Percentiles rank a stretch among this genome's conserved stretches.
Evolutionary conservation across 2,888 invertebrate species (phyloP).

Genomic region (Caenorhabditis becei): DNA sequence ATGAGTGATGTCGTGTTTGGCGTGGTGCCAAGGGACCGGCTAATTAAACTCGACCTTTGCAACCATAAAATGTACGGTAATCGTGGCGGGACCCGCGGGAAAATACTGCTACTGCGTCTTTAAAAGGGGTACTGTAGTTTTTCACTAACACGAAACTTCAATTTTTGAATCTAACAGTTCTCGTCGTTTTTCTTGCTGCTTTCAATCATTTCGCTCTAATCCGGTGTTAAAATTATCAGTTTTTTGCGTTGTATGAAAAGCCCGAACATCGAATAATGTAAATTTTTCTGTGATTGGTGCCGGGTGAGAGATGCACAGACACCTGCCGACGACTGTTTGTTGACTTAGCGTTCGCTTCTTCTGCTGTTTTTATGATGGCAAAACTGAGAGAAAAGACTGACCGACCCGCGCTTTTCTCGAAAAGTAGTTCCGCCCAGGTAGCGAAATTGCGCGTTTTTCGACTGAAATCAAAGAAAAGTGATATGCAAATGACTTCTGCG

Average conservation of each 20-base stretch:
- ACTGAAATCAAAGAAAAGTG: background rate
- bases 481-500: slow-evolving; percentile 43
- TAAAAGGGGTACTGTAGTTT: background rate
- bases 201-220: background rate
- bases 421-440: too few relatives aligned
- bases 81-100: background rate
- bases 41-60: slow-evolving; percentile 25
- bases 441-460: too few relatives aligned
- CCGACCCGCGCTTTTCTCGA: background rate
- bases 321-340: too few relatives aligned
- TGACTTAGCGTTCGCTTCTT: background rate
- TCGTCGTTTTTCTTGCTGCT: background rate
- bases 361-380: background rate
- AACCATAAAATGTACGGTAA: slow-evolving; percentile 14
- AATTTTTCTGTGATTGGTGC: too few relatives aligned
- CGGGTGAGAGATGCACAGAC: background rate
- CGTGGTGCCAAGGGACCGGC: slow-evolving; percentile 44
- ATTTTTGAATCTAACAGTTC: too few relatives aligned
- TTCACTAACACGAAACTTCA: too few relatives aligned
- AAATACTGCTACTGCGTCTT: background rate
- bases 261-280: too few relatives aligned
- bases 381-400: background rate
- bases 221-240: too few relatives aligned
- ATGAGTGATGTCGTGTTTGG: slow-evolving; percentile 56
- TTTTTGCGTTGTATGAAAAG: too few relatives aligned